Base-by-base conservation (phyloP, 2,797 vertebrate species). In the Amphiprion clarkii region DNA sequence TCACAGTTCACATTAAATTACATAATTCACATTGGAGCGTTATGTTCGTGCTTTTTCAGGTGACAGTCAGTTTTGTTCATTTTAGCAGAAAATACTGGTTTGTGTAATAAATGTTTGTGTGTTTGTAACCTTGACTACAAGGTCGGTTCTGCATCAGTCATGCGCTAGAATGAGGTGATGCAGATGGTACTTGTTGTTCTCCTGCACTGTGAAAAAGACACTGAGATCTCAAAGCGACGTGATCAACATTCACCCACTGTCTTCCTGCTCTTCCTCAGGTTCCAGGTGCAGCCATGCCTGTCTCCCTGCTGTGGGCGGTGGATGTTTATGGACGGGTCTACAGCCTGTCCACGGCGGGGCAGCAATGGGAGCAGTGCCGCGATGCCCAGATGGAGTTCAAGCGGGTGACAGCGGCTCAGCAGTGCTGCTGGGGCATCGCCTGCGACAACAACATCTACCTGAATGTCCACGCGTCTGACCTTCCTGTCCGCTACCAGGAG, bases 381-480 rank as follows among this genome's bases (percentile, higher is more conserved):
- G 95, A 97, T 14, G 79, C 94, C 1, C 96, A 96, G 42, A 91
- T 98, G 94, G 96, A 97, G 87, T 97, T 99, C 87, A 99, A 99
- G 81, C 92, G 98, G 0, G 93, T 97, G 78, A 94, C 97, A 0
- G 96, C 97, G 0, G 93, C 94, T 75, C 94, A 92, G n/a, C 95
- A 96, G 82, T 97, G 97, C 92, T 98, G 97, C 94, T 99, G 98
- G 98, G 97, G 96, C 76, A 97, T 99, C 13, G 97, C 95, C 67
- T 97, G 96, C 0, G 97, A 99, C 86, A 97, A 98, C 76, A 95
- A 95, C 67, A 94, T 99, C 52, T 98, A 99, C 67, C 89, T 98
- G 85, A 97, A 96, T 0, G 88, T 99, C 65, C 95, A 96, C 0
- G 94, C 96, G 1, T 96, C 95, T 0, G 97, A 99, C 0, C 91